Percentiles rank a stretch among this genome's conserved stretches.
Evolutionary conservation across 1,140 invertebrate genomes (phyloP).

Genomic region (Drosophila gunungcola): DNA sequence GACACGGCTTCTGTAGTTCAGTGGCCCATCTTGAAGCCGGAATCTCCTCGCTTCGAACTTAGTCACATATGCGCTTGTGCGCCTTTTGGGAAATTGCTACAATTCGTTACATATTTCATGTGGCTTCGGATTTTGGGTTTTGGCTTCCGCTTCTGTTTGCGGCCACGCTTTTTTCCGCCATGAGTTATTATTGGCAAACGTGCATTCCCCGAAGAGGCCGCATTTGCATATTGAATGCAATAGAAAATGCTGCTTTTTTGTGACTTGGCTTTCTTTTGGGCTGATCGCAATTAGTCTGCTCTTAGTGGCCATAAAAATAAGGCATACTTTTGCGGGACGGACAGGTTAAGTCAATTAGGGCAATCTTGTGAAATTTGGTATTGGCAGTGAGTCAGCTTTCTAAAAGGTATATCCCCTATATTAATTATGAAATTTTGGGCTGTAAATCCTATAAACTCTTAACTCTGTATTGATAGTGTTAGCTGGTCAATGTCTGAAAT

Average conservation of each 20-base stretch:
- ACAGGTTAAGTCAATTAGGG: not conserved
- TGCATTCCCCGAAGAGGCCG: slow-evolving; percentile 29
- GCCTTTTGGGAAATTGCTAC: slow-evolving; percentile 74
- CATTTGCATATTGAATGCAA: slow-evolving; percentile 77
- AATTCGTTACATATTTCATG: slow-evolving; percentile 81
- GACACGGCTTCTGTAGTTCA: slow-evolving; percentile 24
- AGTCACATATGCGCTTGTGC: slow-evolving; percentile 70
- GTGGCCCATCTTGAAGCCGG: slow-evolving; percentile 17
- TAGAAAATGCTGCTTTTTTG: slow-evolving; percentile 59
- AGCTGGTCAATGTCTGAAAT: not conserved
- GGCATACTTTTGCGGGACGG: slow-evolving; percentile 15
- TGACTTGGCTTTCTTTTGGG: slow-evolving; percentile 29
- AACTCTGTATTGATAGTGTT: too few relatives aligned
- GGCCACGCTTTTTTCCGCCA: slow-evolving; percentile 20
- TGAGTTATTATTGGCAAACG: slow-evolving; percentile 73
- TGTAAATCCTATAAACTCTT: not conserved
- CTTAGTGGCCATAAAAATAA: not conserved
- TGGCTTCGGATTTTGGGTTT: slow-evolving; percentile 46
- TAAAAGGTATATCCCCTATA: not conserved
- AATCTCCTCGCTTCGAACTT: slow-evolving; percentile 7
- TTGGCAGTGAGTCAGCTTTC: slow-evolving; percentile 3
- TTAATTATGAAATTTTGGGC: not conserved
- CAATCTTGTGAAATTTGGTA: slow-evolving; percentile 23
- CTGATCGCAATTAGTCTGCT: not conserved
- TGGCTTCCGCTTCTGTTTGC: slow-evolving; percentile 31